phyloP scores from a whole-genome alignment of 2,113 vertebrate species.

The Xenopus laevis region DNA sequence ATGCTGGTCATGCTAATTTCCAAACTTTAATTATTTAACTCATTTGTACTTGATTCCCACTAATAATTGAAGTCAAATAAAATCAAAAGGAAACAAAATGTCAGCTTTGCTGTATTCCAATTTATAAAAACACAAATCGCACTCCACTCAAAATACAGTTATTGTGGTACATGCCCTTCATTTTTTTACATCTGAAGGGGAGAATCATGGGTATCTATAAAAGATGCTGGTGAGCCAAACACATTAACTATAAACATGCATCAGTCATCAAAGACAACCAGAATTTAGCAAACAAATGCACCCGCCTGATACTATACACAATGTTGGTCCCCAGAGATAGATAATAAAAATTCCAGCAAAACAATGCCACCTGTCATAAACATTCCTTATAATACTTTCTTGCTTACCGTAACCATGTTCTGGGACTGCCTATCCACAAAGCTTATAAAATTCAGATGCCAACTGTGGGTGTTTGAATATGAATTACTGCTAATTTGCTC shows the following conservation, averaged over 20 bases:
- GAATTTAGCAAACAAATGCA: background rate
- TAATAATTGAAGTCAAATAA: no score
- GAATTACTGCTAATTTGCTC: slow-evolving; percentile 25
- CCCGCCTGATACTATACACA: slow-evolving; percentile 2
- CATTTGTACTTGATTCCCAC: no score
- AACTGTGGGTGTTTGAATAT: slow-evolving; percentile 15
- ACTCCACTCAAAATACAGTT: no score
- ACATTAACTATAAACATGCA: background rate
- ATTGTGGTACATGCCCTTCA: no score
- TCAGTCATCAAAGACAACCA: background rate
- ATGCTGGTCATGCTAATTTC: no score
- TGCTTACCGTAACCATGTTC: background rate
- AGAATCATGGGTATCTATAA: background rate
- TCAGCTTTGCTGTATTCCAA: no score
- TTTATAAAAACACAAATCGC: no score
- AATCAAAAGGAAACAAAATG: no score
- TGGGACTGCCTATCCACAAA: slow-evolving; percentile 6
- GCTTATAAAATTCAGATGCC: slow-evolving; percentile 17
- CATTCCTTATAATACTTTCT: slow-evolving; percentile 26
- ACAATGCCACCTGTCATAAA: slow-evolving; percentile 34
- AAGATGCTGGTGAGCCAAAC: background rate
- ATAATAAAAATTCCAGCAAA: slow-evolving; percentile 27
- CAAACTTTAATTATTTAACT: no score
- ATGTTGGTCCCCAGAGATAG: background rate
- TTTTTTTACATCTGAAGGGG: no score